Conservation (phyloP, 2,888 invertebrate genomes). For the Diaphora mendica region DNA sequence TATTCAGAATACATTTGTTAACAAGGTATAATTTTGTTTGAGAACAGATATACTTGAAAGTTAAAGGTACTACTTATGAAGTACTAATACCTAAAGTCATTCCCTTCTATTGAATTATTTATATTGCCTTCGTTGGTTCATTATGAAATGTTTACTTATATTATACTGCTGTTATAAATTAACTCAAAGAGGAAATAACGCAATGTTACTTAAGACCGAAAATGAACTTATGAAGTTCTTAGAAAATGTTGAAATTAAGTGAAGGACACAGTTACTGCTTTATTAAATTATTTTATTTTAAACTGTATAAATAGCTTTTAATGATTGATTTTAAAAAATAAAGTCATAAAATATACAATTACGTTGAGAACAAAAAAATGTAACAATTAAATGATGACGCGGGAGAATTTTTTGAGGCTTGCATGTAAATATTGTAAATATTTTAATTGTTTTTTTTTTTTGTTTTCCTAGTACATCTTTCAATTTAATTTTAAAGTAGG, state of each 20-base stretch:
- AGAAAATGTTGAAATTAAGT: not conserved
- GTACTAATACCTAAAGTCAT: not conserved
- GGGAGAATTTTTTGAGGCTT: no score
- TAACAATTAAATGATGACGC: no score
- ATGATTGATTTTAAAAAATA: no score
- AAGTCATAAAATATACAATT: no score
- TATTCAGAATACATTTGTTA: constrained; percentile 1
- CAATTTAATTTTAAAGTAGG: no score
- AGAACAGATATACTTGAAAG: not conserved
- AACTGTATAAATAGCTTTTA: no score
- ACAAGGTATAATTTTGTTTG: not conserved
- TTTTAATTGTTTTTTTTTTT: no score
- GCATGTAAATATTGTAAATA: no score
- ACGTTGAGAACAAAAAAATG: no score
- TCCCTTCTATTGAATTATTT: constrained; percentile 2
- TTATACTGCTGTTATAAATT: not conserved
- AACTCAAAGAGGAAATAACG: not conserved
- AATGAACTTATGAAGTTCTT: not conserved
- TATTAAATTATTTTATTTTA: not conserved
- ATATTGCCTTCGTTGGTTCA: constrained; percentile 8
- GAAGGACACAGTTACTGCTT: not conserved
- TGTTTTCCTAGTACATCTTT: no score
- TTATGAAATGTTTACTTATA: constrained; percentile 6
- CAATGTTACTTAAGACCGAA: not conserved
- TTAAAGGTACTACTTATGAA: not conserved